Conservation (phyloP, 2,888 invertebrate genomes). For the Hypomecis punctinalis region DNA sequence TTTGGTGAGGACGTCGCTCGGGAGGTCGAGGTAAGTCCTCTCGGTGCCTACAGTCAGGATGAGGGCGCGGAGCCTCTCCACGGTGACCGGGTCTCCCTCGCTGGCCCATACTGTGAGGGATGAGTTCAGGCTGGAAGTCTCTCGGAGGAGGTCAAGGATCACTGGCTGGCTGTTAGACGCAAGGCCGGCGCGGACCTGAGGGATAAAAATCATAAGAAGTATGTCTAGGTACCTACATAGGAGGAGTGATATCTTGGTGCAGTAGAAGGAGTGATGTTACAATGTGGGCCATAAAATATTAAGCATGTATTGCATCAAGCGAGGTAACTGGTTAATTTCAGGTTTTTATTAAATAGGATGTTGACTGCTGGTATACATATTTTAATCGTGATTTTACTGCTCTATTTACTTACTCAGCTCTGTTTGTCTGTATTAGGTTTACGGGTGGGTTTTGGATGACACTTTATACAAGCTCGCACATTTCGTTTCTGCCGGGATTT, state of each 20-base stretch:
- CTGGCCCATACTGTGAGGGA: constrained; percentile 93
- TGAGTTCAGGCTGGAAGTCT: constrained; percentile 79
- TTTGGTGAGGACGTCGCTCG: constrained; percentile 83
- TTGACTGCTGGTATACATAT: too few relatives aligned
- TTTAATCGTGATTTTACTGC: too few relatives aligned
- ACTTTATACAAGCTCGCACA: constrained; percentile 1
- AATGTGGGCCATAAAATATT: too few relatives aligned
- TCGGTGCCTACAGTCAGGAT: constrained; percentile 88
- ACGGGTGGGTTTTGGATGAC: constrained; percentile 3
- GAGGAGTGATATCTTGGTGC: too few relatives aligned
- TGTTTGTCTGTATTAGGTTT: background rate
- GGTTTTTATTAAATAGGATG: too few relatives aligned
- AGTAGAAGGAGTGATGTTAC: too few relatives aligned
- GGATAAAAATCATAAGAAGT: too few relatives aligned
- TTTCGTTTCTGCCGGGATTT: background rate
- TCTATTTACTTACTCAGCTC: background rate
- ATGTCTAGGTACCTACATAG: too few relatives aligned
- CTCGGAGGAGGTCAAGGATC: constrained; percentile 85
- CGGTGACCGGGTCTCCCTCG: constrained; percentile 87
- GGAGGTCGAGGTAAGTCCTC: constrained; percentile 92
- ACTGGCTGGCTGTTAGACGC: constrained; percentile 88
- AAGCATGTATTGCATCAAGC: too few relatives aligned
- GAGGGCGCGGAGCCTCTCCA: constrained; percentile 86
- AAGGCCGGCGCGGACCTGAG: constrained; percentile 74
- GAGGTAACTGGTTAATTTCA: too few relatives aligned